Percentiles rank a stretch among this genome's conserved stretches.
Evolutionary conservation across 2,113 vertebrate genomes (phyloP).

Genomic region (Mesocricetus auratus): DNA sequence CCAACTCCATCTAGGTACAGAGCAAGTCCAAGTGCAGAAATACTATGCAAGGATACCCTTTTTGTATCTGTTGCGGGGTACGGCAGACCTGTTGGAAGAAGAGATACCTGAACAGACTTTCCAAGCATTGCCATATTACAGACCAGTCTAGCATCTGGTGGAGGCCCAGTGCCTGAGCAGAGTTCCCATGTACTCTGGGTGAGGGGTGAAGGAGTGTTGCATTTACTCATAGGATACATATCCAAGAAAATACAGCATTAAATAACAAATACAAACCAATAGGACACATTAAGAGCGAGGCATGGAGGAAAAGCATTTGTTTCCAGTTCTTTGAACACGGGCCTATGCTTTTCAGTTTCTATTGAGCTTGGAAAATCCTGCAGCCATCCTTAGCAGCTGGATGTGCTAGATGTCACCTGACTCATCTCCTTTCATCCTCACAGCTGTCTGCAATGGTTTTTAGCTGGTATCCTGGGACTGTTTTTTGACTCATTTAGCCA

Average conservation of each 20-base stretch:
- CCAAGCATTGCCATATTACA: not conserved
- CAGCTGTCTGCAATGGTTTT: not conserved
- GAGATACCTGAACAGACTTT: not conserved
- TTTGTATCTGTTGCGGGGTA: not conserved
- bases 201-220: not conserved
- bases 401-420: not conserved
- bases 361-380: conserved; percentile 6
- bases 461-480: not conserved
- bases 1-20: not conserved
- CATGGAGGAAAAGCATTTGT: not conserved
- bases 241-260: not conserved
- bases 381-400: not conserved
- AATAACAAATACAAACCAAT: not conserved
- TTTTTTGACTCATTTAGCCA: conserved; percentile 22
- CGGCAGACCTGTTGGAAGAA: not conserved
- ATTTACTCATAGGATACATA: not conserved
- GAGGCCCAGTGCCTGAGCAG: not conserved
- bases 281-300: not conserved
- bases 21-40: not conserved
- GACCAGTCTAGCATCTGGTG: not conserved
- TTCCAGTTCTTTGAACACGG: not conserved
- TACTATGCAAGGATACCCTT: not conserved
- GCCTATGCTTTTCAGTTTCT: not conserved
- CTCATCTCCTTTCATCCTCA: conserved; percentile 15
- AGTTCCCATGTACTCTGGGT: not conserved